A percentile compares a stretch with the other conserved stretches of the same genome.
Conservation (phyloP, 2,888 invertebrate genomes). For the Rotaria magnacalcarata region DNA sequence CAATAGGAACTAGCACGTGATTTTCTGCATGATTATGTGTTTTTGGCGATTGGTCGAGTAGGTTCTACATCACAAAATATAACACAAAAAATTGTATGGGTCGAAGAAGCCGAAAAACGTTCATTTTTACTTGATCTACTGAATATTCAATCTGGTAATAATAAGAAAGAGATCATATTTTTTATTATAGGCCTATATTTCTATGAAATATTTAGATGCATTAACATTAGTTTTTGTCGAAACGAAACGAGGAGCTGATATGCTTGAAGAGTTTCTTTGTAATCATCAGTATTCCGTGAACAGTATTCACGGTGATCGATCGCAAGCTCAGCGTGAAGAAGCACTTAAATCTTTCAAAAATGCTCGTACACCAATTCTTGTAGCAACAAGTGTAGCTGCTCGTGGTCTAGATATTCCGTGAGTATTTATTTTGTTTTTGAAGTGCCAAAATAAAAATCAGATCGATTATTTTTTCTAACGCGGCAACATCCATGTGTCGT, state of each 20-base stretch:
- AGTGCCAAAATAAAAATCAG: too few relatives aligned
- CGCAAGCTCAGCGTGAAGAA: constrained; percentile 92
- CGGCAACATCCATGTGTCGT: too few relatives aligned
- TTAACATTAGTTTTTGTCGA: constrained; percentile 96
- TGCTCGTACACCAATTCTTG: constrained; percentile 86
- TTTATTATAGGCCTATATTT: not conserved
- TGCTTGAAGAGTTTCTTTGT: constrained; percentile 81
- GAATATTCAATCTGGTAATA: constrained; percentile 65
- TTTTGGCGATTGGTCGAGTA: constrained; percentile 95
- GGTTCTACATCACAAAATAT: constrained; percentile 99
- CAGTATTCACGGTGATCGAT: constrained; percentile 95
- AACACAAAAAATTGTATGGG: constrained; percentile 96
- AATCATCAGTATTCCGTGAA: constrained; percentile 80
- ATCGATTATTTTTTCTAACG: too few relatives aligned
- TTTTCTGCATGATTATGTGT: constrained; percentile 95
- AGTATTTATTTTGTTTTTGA: not conserved
- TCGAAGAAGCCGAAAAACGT: constrained; percentile 92
- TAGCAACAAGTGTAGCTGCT: constrained; percentile 77
- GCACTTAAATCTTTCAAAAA: constrained; percentile 86
- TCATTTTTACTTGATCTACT: constrained; percentile 90
- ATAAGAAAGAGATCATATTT: too few relatives aligned
- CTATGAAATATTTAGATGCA: constrained; percentile 50
- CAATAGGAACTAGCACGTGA: constrained; percentile 82
- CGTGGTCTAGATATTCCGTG: constrained; percentile 45
- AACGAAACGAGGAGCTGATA: constrained; percentile 98